A percentile compares a stretch with the other conserved stretches of the same genome.
Conservation (phyloP, 2,888 invertebrate species). For the Galerucella nymphaeae region DNA sequence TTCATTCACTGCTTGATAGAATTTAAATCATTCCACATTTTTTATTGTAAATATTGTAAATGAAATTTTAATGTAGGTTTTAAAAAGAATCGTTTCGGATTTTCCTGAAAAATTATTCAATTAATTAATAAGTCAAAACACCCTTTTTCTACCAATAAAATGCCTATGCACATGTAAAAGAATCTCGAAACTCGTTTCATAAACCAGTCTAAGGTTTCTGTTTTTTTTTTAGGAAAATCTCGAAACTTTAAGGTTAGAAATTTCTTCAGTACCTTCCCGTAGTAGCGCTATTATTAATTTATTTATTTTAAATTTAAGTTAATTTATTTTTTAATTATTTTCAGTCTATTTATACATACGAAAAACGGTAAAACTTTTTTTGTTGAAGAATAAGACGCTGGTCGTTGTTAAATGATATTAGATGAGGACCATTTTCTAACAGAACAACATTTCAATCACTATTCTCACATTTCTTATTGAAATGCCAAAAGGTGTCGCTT, state of each 20-base stretch:
- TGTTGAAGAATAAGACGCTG: background rate
- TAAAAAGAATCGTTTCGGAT: background rate
- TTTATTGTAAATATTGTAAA: constrained; percentile 32
- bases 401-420: background rate
- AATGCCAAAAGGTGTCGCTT: too few species aligned
- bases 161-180: too few species aligned
- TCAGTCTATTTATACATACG: constrained; percentile 3
- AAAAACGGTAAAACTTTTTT: background rate
- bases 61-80: constrained; percentile 31
- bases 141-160: too few species aligned
- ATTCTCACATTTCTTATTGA: too few species aligned
- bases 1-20: constrained; percentile 19
- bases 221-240: background rate
- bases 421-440: too few species aligned
- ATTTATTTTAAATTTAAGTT: constrained; percentile 44
- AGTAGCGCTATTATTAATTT: constrained; percentile 46
- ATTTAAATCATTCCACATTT: constrained; percentile 39
- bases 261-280: constrained; percentile 37
- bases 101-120: background rate
- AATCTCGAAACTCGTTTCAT: too few species aligned
- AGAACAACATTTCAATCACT: too few species aligned
- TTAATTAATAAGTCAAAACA: too few species aligned
- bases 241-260: background rate
- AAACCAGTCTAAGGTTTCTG: too few species aligned
- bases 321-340: constrained; percentile 43